A percentile compares a stretch with the other conserved stretches of the same genome.
Evolutionary conservation across 2,888 invertebrate genomes (phyloP).

Genomic region (Noctua comes): DNA sequence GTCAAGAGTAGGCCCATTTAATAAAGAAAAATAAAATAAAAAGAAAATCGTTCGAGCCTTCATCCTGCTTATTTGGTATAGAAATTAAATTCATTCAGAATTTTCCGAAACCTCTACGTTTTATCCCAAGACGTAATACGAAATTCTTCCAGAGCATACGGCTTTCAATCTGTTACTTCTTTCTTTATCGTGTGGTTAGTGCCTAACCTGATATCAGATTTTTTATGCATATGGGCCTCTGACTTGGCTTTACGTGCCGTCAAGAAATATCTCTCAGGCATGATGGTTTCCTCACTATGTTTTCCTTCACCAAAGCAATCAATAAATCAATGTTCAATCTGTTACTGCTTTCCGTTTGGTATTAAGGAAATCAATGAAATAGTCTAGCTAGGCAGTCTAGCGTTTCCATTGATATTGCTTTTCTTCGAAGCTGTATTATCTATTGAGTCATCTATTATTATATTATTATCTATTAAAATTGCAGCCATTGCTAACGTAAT

Average conservation of each 20-base stretch:
- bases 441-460: background rate
- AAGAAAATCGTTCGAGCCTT: background rate
- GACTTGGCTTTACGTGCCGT: too few relatives aligned
- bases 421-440: background rate
- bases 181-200: background rate
- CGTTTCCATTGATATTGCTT: background rate
- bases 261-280: too few relatives aligned
- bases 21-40: too few relatives aligned
- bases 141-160: background rate
- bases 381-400: background rate
- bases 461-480: background rate
- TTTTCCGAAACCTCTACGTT: background rate
- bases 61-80: background rate
- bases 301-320: too few relatives aligned
- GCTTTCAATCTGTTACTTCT: background rate
- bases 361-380: constrained; percentile 11
- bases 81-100: background rate
- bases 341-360: constrained; percentile 10
- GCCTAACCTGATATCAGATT: too few relatives aligned
- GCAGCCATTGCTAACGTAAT: background rate
- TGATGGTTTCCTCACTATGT: too few relatives aligned
- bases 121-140: background rate
- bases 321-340: background rate
- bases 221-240: too few relatives aligned
- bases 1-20: too few relatives aligned